Evolutionary conservation across 2,888 invertebrate genomes (phyloP).

Genomic region (Chrysopilus asiliformis): DNA sequence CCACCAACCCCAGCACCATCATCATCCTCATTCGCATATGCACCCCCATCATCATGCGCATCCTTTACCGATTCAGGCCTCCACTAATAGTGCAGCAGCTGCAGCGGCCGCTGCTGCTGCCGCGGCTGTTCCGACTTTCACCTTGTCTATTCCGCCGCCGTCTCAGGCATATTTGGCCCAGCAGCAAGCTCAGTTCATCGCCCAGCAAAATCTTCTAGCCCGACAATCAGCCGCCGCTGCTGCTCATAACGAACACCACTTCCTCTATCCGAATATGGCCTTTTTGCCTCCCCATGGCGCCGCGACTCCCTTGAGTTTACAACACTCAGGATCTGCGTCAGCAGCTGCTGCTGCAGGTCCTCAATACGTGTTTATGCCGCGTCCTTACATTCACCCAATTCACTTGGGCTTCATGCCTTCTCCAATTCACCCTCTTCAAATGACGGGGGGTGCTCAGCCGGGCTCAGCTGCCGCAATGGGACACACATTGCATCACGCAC

Average conservation of each 20-base stretch:
- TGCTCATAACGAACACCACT: slow-evolving; percentile 25
- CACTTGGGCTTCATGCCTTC: slow-evolving; percentile 12
- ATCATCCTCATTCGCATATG: slow-evolving; percentile 9
- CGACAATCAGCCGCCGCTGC: slow-evolving; percentile 51
- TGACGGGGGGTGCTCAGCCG: slow-evolving; percentile 1
- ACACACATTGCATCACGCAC: slow-evolving; percentile 5
- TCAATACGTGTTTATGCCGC: slow-evolving; percentile 15
- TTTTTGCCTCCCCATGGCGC: slow-evolving; percentile 22
- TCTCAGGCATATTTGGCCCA: slow-evolving; percentile 38
- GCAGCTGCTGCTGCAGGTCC: slow-evolving; percentile 24
- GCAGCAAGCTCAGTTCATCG: slow-evolving; percentile 47
- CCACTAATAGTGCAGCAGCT: slow-evolving; percentile 19
- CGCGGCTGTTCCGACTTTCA: slow-evolving; percentile 27
- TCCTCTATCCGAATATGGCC: slow-evolving; percentile 16
- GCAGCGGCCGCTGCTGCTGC: slow-evolving; percentile 30
- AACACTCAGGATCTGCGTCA: slow-evolving; percentile 23
- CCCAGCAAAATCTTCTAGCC: slow-evolving; percentile 54
- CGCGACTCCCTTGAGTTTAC: slow-evolving; percentile 16
- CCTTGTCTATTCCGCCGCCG: slow-evolving; percentile 31
- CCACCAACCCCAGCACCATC: not conserved
- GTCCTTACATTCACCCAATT: slow-evolving; percentile 10
- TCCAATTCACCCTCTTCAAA: slow-evolving; percentile 1
- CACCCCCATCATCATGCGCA: slow-evolving; percentile 7
- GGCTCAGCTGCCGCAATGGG: slow-evolving; percentile 5
- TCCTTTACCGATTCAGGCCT: slow-evolving; percentile 8